Base-by-base conservation (phyloP, 2,888 invertebrate species). In the Vesta saturnalis region DNA sequence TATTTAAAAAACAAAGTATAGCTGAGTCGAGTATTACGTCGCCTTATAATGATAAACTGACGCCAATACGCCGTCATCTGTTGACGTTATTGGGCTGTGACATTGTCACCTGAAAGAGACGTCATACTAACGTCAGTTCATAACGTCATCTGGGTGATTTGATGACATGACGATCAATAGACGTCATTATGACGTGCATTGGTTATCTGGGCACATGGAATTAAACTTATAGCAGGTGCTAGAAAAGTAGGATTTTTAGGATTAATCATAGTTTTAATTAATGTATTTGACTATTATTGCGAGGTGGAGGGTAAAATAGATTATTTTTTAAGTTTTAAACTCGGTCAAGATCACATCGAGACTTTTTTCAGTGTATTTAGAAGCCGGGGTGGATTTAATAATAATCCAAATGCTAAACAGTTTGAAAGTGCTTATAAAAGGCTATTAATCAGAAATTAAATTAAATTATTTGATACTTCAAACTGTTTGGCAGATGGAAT, bases 261-360 rank as follows among this genome's bases (percentile, higher is more conserved):
- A 18, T 43, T 72, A 10, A 43, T 67, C 19, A 46, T 67, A 39
- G 21, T 35, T 39, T 39, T 71, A 61, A 60, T 22, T 52, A 62
- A 61, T 58, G 35, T 49, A 30, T 56, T 57, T 57, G 16, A 14
- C 16, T 35, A 30, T 64, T 49, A 39, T 58, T n/a, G 15, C 18
- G 16, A 61, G 16, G 8, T 63, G 14, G 22, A 49, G 22, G 23
- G n/a, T 47, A 56, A 46, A 23, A 64, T 70, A 14, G 39, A 54
- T 12, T n/a, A n/a, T n/a, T n/a, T n/a, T n/a, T 67, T 70, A 49
- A 60, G 56, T 12, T 60, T 52, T 58, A 74, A 73, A 72, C 47
- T 72, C 10, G 65, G 64, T 39, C 74, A 74, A 59, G 72, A 74
- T 54, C 67, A 66, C 30, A 18, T 74, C 18, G 71, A 74, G 52